Conservation (phyloP, 2,888 invertebrate species). For the Agriopis leucophaearia region DNA sequence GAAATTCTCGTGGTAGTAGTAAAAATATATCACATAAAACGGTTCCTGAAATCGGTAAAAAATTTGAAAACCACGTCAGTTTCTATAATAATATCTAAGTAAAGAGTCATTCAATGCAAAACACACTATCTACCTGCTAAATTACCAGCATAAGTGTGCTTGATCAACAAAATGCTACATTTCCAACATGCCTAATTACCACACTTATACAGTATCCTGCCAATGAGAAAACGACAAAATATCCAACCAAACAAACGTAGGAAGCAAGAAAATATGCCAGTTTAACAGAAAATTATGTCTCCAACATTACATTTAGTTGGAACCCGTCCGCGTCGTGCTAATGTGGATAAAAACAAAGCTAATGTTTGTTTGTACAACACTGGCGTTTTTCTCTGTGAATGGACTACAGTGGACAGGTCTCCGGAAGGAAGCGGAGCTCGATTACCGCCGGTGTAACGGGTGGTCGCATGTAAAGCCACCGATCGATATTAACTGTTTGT, state of each 20-base stretch:
- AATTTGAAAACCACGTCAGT: too few species aligned
- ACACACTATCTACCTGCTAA: background rate
- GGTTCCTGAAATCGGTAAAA: too few species aligned
- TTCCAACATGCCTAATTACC: too few species aligned
- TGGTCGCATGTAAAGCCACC: constrained; percentile 67
- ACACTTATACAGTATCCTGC: too few species aligned
- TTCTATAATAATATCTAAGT: too few species aligned
- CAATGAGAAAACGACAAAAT: background rate
- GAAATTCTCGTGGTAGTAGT: too few species aligned
- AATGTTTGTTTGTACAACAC: constrained; percentile 50
- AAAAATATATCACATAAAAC: too few species aligned
- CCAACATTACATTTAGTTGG: constrained; percentile 16
- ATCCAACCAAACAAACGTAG: background rate
- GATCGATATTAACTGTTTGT: constrained; percentile 62
- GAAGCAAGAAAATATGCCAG: background rate
- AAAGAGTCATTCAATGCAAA: too few species aligned
- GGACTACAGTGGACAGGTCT: constrained; percentile 56
- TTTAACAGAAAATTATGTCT: constrained; percentile 12
- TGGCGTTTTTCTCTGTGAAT: constrained; percentile 57
- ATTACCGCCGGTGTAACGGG: constrained; percentile 73
- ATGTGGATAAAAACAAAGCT: constrained; percentile 44
- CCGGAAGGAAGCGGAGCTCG: constrained; percentile 81
- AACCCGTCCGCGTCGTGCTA: constrained; percentile 23
- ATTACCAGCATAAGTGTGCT: too few species aligned
- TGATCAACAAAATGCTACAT: too few species aligned